A percentile compares a stretch with the other conserved stretches of the same genome.
Conservation (phyloP, 2,888 invertebrate species). For the Melipona bicolor region DNA sequence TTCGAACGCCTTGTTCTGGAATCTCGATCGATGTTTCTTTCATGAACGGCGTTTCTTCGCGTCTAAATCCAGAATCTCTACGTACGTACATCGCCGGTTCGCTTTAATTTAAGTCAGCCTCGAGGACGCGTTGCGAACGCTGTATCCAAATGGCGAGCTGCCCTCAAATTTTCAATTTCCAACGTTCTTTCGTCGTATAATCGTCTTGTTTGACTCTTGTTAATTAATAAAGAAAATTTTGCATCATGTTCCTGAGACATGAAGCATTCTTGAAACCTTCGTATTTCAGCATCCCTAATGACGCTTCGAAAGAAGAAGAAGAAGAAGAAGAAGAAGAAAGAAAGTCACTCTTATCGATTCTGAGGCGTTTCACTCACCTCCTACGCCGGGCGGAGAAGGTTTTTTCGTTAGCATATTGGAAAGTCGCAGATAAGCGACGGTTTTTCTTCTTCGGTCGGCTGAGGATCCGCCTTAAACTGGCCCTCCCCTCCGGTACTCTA, state of each 20-base stretch:
- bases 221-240: no score
- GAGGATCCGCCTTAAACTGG: conserved; percentile 56
- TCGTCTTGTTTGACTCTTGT: no score
- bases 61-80: not conserved
- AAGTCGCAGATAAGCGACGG: conserved; percentile 64
- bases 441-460: conserved; percentile 55
- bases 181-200: no score
- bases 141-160: not conserved
- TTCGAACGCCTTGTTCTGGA: not conserved
- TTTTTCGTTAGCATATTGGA: conserved; percentile 50
- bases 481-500: conserved; percentile 29
- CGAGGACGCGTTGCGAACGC: not conserved
- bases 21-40: not conserved
- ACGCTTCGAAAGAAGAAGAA: no score
- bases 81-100: not conserved
- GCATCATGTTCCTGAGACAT: no score
- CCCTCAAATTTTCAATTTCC: not conserved
- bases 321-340: no score
- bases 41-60: not conserved
- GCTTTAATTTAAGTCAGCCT: not conserved
- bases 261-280: no score
- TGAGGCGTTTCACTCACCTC: no score
- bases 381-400: not conserved
- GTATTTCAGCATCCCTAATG: no score
- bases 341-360: no score